Base-by-base conservation (phyloP, 2,888 invertebrate genomes). In the Argyra leucocephala region DNA sequence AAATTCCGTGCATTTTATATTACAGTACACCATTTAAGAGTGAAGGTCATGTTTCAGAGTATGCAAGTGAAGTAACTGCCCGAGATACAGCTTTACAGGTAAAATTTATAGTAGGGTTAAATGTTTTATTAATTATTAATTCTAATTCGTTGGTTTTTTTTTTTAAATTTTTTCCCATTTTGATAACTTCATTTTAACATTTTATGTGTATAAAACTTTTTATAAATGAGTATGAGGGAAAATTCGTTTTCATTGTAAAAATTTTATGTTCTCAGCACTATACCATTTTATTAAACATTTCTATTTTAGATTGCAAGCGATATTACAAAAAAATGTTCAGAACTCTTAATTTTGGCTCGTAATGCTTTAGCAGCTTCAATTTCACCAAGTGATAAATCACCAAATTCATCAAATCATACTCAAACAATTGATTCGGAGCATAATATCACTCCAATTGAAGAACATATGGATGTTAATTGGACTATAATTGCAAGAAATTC, bases 1-100 rank as follows among this genome's bases (percentile, higher is more conserved):
- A 98, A 82, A 88, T 98, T 74, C 97, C 98, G 0, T 89, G 91
- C 74, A 85, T 98, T 62, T 82, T 97, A 21, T 98, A 97, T 76
- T 79, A 78, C 61, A 69, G 80, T 65, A 76, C 78, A 18, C 79
- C 80, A 1, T 67, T 78, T 1, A 80, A 78, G 57, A 74, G 70
- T 60, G 78, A 79, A 59, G 67, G 70, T 6, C 68, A 73, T 59
- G 65, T 68, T 22, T 67, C 71, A 15, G 71, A 70, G 15, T 72
- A 72, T 6, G 69, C 73, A 3, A 76, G 72, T 62, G 79, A 80
- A 70, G 72, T 77, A 0, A 74, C 75, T 7, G 79, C 79, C 1
- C 70, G 80, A 15, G 80, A 80, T 63, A 80, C 79, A 2, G 80
- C 80, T 0, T 64, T 93, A 86, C 81, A 91, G 89, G 87, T 89